Base-by-base conservation (phyloP, 2,113 vertebrate genomes). In the Gambusia affinis region DNA sequence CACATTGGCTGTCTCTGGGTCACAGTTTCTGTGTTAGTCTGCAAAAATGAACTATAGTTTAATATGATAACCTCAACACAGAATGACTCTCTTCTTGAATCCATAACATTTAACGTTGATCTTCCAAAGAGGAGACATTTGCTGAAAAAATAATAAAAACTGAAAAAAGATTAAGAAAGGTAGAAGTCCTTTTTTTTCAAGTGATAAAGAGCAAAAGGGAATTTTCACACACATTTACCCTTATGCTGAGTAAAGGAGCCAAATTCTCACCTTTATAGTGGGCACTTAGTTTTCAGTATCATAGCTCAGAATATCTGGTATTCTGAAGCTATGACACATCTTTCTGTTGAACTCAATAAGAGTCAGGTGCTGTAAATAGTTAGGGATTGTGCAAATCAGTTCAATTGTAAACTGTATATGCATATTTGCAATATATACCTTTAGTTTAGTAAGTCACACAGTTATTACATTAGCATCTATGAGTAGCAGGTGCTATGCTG, bases 1-100 rank as follows among this genome's bases (percentile, higher is more conserved):
- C 84, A 82, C 88, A 94, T 95, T 95, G 93, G 90, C 92, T 92
- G 95, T 92, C 91, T 90, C 89, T 94, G 93, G 94, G 64, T 67
- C 70, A 63, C 92, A 85, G 72, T 89, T 94, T 91, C 75, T 91
- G 78, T 82, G 96, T 96, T 97, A 96, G 96, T 97, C 96, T 78
- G 75, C 72, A 17, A 72, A 88, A 76, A 91, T 90, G 92, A 93
- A 67, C 91, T 76, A 82, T 79, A 91, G 93, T 92, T 91, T 90
- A 88, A 92, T 91, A 85, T 88, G 89, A 95, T 94, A 95, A 83
- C 90, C 92, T 93, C 91, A 22, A 92, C 31, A 57, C 35, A 27
- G 35, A 15, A 63, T 72, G 37, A 24, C 37, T 28, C 24, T 28
- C 30, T 44, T 66, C 86, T 94, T 92, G 92, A 90, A 80, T 90